Conservation (phyloP, 2,113 vertebrate genomes). For the Melanerpes aurifrons region DNA sequence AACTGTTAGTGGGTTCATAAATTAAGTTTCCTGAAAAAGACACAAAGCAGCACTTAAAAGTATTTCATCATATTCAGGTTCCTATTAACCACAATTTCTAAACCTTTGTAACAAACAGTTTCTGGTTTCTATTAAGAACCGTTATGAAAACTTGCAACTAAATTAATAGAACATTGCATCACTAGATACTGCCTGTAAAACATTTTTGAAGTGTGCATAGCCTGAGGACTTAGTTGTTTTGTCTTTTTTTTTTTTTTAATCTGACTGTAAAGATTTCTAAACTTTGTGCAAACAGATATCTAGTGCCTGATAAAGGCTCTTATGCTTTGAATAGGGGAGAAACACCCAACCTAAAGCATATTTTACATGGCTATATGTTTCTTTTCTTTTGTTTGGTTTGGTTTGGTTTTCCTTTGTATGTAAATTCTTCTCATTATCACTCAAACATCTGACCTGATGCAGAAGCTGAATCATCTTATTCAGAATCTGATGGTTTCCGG, state of each 20-base stretch:
- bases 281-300: neutral
- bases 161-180: neutral
- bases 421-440: neutral
- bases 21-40: neutral
- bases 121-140: neutral
- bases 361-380: neutral
- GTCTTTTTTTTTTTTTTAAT: neutral
- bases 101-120: neutral
- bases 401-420: neutral
- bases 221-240: neutral
- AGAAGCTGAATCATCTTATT: neutral
- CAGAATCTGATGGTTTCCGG: neutral
- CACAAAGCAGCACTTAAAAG: neutral
- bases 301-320: neutral
- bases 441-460: neutral
- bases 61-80: neutral
- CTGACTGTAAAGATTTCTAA: neutral
- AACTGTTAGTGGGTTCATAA: neutral
- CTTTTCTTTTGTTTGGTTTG: neutral
- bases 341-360: rapidly evolving
- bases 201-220: neutral
- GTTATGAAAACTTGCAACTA: neutral
- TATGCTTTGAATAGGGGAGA: neutral
- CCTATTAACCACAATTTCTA: neutral
- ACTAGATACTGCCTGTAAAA: neutral